Evolutionary conservation across 2,113 vertebrate species (phyloP).

Genomic region (Corythornis madagascariensis): DNA sequence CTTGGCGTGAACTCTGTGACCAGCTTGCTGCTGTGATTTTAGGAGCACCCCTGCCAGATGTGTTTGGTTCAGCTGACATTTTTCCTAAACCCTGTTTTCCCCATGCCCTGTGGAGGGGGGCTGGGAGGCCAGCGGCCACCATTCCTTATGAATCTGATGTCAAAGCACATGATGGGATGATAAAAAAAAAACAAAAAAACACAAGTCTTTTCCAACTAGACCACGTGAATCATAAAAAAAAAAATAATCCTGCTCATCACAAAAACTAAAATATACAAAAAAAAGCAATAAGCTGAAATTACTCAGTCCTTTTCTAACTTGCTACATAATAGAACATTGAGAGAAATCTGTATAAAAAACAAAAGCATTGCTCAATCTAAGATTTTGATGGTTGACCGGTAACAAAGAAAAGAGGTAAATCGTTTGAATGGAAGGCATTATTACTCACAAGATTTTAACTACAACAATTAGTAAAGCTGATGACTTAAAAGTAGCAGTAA

Average conservation of each 20-base stretch:
- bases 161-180: no score
- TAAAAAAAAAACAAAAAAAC: no score
- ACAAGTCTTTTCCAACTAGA: background rate
- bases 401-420: background rate
- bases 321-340: background rate
- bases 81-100: no score
- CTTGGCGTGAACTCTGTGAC: no score
- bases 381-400: background rate
- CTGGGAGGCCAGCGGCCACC: no score
- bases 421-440: background rate
- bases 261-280: constrained; percentile 50
- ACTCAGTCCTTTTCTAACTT: background rate
- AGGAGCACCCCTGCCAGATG: no score
- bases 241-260: constrained; percentile 50
- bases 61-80: no score
- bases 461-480: background rate
- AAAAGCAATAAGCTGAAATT: background rate
- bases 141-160: no score
- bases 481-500: background rate
- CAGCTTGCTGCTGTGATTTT: no score
- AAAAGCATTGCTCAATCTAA: background rate
- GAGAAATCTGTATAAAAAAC: background rate
- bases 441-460: background rate
- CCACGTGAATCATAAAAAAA: constrained; percentile 50
- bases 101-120: no score